phyloP scores from a whole-genome alignment of 1,140 invertebrate genomes.

The Cylas formicarius region DNA sequence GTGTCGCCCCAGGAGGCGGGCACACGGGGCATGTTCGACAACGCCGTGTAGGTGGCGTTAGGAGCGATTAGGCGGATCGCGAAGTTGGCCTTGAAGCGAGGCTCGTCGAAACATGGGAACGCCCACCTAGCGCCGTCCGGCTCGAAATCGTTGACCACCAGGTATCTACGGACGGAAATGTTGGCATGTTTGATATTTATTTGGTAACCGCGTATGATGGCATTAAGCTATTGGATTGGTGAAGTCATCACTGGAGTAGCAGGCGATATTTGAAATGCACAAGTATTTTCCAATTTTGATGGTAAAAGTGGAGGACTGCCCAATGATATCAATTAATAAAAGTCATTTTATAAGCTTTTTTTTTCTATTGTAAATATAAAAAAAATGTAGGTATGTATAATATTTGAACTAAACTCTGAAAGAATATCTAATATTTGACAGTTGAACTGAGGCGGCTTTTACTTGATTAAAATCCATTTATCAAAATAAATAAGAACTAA shows the following conservation, averaged over 20 bases:
- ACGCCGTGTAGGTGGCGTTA: conserved; percentile 52
- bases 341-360: neutral
- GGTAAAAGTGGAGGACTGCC: neutral
- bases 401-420: too few relatives aligned
- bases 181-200: neutral
- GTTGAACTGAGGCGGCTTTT: too few relatives aligned
- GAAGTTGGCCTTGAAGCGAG: conserved; percentile 79
- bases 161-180: conserved; percentile 44
- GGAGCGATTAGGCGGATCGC: conserved; percentile 60
- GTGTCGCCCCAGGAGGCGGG: conserved; percentile 10
- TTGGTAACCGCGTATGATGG: neutral
- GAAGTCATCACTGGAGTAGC: too few relatives aligned
- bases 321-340: neutral
- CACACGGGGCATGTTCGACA: conserved; percentile 68
- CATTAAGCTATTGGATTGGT: neutral
- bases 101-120: conserved; percentile 95
- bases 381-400: neutral
- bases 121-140: conserved; percentile 74
- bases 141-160: conserved; percentile 81
- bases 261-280: too few relatives aligned
- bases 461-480: too few relatives aligned
- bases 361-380: too few relatives aligned
- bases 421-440: too few relatives aligned
- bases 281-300: neutral
- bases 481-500: too few relatives aligned